A percentile compares a stretch with the other conserved stretches of the same genome.
Evolutionary conservation across 2,888 invertebrate genomes (phyloP).

Genomic region (Thumatha senex): DNA sequence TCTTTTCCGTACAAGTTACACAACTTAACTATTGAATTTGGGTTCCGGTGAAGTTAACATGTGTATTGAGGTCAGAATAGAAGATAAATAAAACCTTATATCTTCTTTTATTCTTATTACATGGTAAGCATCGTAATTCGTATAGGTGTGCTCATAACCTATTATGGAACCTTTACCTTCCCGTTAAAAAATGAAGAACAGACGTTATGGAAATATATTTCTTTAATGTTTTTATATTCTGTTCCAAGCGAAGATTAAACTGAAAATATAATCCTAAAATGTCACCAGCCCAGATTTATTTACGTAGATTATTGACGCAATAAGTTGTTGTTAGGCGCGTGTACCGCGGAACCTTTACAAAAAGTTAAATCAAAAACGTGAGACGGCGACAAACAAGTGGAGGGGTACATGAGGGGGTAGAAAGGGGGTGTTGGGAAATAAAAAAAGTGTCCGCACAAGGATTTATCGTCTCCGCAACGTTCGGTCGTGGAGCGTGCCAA

Average conservation of each 20-base stretch:
- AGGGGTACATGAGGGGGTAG: conserved; percentile 15
- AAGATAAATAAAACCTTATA: too few relatives aligned
- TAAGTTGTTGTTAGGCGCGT: conserved; percentile 43
- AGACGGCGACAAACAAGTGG: conserved; percentile 60
- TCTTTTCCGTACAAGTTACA: too few relatives aligned
- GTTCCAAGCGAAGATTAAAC: conserved; percentile 20
- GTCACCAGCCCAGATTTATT: conserved; percentile 43
- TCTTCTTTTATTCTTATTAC: too few relatives aligned
- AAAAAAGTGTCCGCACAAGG: conserved; percentile 54
- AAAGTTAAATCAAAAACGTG: conserved; percentile 76
- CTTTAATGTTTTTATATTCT: not conserved
- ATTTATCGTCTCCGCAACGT: conserved; percentile 63
- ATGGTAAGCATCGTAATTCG: too few relatives aligned
- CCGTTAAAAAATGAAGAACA: too few relatives aligned
- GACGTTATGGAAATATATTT: too few relatives aligned
- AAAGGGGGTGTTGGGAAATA: conserved; percentile 17
- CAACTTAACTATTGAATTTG: too few relatives aligned
- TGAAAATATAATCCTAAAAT: conserved; percentile 29
- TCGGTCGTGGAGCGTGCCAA: conserved; percentile 39
- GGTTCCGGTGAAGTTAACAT: too few relatives aligned
- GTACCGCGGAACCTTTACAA: conserved; percentile 47
- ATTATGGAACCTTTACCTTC: too few relatives aligned
- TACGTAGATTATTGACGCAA: conserved; percentile 54
- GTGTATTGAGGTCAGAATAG: too few relatives aligned
- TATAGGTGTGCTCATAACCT: too few relatives aligned